Evolutionary conservation across 2,888 invertebrate genomes (phyloP), one percentile per base, ranked within the genome.

Genomic region (Julus scanicus): DNA sequence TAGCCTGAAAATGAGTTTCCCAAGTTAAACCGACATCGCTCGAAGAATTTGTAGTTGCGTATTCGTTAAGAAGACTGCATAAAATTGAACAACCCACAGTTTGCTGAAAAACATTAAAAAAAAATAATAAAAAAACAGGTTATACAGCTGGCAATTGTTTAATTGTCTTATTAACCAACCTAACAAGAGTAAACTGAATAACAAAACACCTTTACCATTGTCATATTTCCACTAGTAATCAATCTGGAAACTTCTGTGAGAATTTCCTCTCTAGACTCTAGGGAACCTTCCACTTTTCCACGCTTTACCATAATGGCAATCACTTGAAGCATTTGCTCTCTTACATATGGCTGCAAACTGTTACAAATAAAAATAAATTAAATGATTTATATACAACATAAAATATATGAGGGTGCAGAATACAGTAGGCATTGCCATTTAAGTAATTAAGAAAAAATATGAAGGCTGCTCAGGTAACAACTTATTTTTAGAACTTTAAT

Each of bases 241-340:
- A 97, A 94, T 91, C 94, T 94, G 91, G 96, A 95, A 88, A 97
- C 94, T 92, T 97, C 95, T 88, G 94, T 93, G 71, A 96, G 93
- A 89, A 96, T 94, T 88, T 94, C 94, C 89, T 94, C 94, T 88
- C 96, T 93, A 91, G 95, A 95, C 90, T 94, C 93, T 13, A 95
- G 95, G 89, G 94, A 93, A 92, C 96, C 96, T 90, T 96, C 95
- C 71, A 97, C 94, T 91, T 96, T 96, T 29, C 95, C 95, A 91
- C 97, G 94, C 93, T 98, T 98, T 29, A 97, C 94, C 92, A 97
- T 97, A 89, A 97, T 96, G 15, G 97, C 97, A 90, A 97, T 95
- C 86, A 96, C 95, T 94, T 95, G 92, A 37, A 91, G 89, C 13
- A 91, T 89, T 90, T 93, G 92, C 89, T 97, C 96, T 90, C 95